Evolutionary conservation across 2,888 invertebrate genomes (phyloP).

Genomic region (Bombylius discolor): DNA sequence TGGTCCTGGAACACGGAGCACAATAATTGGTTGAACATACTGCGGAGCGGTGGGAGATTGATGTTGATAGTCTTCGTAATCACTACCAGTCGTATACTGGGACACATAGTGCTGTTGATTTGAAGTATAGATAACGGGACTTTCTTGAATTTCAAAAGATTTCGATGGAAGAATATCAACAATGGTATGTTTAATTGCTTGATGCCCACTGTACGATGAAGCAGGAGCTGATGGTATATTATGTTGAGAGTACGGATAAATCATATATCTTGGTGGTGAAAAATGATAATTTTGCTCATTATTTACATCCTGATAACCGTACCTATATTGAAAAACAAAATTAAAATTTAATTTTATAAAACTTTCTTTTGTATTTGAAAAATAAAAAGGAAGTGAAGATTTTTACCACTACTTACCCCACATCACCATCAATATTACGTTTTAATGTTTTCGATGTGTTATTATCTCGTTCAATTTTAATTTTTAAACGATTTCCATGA

Average conservation of each 20-base stretch:
- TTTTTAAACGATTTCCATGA: slow-evolving; percentile 33
- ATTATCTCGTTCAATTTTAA: slow-evolving; percentile 33
- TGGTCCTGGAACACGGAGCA: slow-evolving; percentile 34
- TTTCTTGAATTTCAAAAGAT: slow-evolving; percentile 35
- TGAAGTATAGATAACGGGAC: slow-evolving; percentile 3
- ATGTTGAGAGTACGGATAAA: slow-evolving; percentile 58
- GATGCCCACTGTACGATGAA: slow-evolving; percentile 11
- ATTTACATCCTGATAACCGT: slow-evolving; percentile 24
- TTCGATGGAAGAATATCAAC: slow-evolving; percentile 47
- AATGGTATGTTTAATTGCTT: slow-evolving; percentile 23
- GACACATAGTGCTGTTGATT: not conserved
- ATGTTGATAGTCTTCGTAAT: slow-evolving; percentile 3
- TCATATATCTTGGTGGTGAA: slow-evolving; percentile 44
- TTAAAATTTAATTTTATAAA: not conserved
- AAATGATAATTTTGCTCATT: slow-evolving; percentile 28
- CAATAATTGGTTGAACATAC: slow-evolving; percentile 31
- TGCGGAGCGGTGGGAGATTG: slow-evolving; percentile 7
- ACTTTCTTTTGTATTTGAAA: not conserved
- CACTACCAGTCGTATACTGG: not conserved
- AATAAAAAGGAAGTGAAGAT: not conserved
- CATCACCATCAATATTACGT: slow-evolving; percentile 56
- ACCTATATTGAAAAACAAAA: slow-evolving; percentile 21
- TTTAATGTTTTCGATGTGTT: slow-evolving; percentile 37
- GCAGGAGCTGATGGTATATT: slow-evolving; percentile 39
- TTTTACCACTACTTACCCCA: slow-evolving; percentile 52